Evolutionary conservation across 2,113 vertebrate species (phyloP).

Genomic region (Ranitomeya variabilis): DNA sequence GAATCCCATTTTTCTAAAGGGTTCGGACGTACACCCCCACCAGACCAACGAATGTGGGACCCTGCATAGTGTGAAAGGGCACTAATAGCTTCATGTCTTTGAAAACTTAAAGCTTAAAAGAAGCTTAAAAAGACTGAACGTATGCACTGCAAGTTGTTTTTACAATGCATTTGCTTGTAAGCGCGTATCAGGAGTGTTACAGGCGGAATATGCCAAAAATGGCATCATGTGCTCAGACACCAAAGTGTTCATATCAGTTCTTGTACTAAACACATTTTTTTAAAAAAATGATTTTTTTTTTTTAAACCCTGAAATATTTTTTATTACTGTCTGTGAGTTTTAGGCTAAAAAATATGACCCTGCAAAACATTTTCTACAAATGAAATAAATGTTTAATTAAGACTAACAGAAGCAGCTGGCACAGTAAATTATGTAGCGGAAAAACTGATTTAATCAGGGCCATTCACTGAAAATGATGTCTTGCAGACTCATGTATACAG

Average conservation of each 20-base stretch:
- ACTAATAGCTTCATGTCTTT: too few species aligned
- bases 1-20: too few species aligned
- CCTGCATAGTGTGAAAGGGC: too few species aligned
- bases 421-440: slow-evolving; percentile 47
- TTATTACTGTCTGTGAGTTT: not conserved
- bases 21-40: too few species aligned
- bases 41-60: too few species aligned
- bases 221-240: too few species aligned
- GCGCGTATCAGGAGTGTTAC: too few species aligned
- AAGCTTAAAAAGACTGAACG: too few species aligned
- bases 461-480: slow-evolving; percentile 39
- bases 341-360: not conserved
- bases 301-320: not conserved
- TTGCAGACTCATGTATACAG: slow-evolving; percentile 45
- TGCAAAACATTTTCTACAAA: slow-evolving; percentile 12
- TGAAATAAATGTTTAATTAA: slow-evolving; percentile 50
- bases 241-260: not conserved
- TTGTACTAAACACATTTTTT: not conserved
- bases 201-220: too few species aligned
- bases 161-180: too few species aligned
- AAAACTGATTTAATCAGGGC: slow-evolving; percentile 53
- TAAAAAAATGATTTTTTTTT: not conserved
- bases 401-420: slow-evolving; percentile 48
- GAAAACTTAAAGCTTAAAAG: too few species aligned
- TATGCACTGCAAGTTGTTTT: too few species aligned